Evolutionary conservation across 1,140 invertebrate species (phyloP).

Genomic region (Bombus superbus): DNA sequence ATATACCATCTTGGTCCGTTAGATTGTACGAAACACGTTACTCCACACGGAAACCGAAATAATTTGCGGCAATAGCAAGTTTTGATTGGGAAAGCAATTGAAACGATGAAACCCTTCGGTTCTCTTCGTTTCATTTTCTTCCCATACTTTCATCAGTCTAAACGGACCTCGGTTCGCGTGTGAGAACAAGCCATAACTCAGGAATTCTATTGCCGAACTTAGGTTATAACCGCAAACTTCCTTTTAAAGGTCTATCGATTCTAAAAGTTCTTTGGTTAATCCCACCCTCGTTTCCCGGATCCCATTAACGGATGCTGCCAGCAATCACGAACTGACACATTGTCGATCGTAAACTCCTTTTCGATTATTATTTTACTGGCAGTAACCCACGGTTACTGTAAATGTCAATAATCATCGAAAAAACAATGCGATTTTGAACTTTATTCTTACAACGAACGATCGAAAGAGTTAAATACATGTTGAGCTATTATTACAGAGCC

Average conservation of each 20-base stretch:
- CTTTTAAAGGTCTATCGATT: conserved; percentile 51
- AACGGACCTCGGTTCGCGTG: conserved; percentile 20
- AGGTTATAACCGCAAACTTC: conserved; percentile 52
- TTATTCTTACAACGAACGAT: too few relatives aligned
- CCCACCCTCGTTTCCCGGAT: conserved; percentile 32
- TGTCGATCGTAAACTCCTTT: conserved; percentile 1
- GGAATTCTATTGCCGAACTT: conserved; percentile 53
- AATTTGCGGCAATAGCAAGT: not conserved
- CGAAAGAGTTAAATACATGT: too few relatives aligned
- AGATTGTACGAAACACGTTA: too few relatives aligned
- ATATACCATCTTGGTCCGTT: not conserved
- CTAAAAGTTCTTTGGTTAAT: conserved; percentile 49
- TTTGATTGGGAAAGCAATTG: not conserved
- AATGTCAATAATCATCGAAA: not conserved
- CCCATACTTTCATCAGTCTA: not conserved
- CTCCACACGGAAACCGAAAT: not conserved
- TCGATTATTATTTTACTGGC: not conserved
- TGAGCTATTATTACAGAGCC: too few relatives aligned
- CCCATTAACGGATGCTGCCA: conserved; percentile 20
- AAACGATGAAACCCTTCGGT: conserved; percentile 23
- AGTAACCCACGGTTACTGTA: not conserved
- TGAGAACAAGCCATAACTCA: conserved; percentile 48
- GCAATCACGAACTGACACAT: conserved; percentile 28
- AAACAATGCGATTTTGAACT: not conserved
- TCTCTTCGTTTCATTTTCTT: conserved; percentile 30